Evolutionary conservation across 2,888 invertebrate genomes (phyloP).

Genomic region (Heliconius ethilla): DNA sequence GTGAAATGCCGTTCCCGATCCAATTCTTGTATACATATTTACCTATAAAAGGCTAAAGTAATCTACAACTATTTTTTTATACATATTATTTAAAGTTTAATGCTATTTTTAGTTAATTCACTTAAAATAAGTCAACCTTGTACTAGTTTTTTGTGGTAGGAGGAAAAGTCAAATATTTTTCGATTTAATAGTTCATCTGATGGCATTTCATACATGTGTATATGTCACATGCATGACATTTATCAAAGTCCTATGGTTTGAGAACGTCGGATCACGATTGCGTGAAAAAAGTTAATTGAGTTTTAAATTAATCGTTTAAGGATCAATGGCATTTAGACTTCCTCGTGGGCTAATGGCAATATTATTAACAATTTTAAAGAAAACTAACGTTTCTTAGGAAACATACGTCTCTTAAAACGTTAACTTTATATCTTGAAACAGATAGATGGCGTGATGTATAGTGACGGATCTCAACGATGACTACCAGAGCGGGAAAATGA

Average conservation of each 20-base stretch:
- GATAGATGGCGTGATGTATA: too few relatives aligned
- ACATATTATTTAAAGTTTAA: neutral
- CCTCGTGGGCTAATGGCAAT: neutral
- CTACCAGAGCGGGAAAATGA: too few relatives aligned
- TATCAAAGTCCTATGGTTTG: neutral
- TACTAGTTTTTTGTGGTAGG: conserved; percentile 39
- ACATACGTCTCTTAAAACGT: too few relatives aligned
- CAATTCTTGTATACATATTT: neutral
- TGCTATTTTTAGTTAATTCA: neutral
- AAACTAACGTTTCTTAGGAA: too few relatives aligned
- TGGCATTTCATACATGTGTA: conserved; percentile 32
- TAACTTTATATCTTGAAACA: too few relatives aligned
- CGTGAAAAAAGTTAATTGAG: conserved; percentile 1
- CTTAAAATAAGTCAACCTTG: conserved; percentile 32
- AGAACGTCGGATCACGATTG: neutral
- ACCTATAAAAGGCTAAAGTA: neutral
- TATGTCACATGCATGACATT: conserved; percentile 35
- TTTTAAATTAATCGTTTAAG: neutral
- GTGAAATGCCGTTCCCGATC: neutral
- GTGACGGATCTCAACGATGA: too few relatives aligned
- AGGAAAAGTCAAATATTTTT: conserved; percentile 36
- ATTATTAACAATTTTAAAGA: neutral
- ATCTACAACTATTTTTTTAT: neutral
- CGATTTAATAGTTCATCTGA: conserved; percentile 30
- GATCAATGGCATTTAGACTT: neutral